Evolutionary conservation across 2,113 vertebrate genomes (phyloP).

Genomic region (Pelmatolapia mariae): DNA sequence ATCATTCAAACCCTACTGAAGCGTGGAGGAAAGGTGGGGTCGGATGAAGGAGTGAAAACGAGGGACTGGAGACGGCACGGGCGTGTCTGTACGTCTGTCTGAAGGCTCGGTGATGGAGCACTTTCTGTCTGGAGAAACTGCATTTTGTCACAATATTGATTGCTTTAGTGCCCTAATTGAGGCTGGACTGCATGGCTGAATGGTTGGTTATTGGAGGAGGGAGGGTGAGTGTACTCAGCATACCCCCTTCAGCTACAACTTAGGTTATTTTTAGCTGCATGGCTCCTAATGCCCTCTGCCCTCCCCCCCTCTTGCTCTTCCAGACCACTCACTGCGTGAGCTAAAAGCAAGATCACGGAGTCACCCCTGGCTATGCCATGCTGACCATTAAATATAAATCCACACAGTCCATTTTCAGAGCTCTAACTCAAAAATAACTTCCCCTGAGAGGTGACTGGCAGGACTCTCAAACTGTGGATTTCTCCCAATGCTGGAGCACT

Average conservation of each 20-base stretch:
- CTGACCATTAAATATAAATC: not conserved
- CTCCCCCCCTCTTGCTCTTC: not conserved
- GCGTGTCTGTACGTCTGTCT: constrained; percentile 9
- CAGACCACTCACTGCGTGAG: not conserved
- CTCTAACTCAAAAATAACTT: not conserved
- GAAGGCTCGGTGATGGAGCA: constrained; percentile 1
- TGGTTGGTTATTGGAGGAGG: not conserved
- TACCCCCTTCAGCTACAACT: constrained; percentile 5
- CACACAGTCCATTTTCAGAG: not conserved
- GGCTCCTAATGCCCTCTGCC: not conserved
- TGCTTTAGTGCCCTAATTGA: constrained; percentile 51
- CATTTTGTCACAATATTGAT: constrained; percentile 51
- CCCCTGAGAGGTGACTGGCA: not conserved
- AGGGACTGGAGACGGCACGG: not conserved
- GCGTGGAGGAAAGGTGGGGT: not conserved
- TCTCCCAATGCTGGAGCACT: not conserved
- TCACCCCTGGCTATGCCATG: not conserved
- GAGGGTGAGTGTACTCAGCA: not conserved
- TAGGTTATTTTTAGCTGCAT: constrained; percentile 41
- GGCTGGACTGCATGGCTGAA: constrained; percentile 13
- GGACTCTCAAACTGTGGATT: not conserved
- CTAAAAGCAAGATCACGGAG: constrained; percentile 1
- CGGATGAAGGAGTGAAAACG: not conserved
- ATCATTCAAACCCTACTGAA: not conserved
- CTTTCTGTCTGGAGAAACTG: constrained; percentile 44